Evolutionary conservation across 2,797 vertebrate genomes (phyloP), one percentile per base, ranked within the genome.

Genomic region (Cottoperca gobio): DNA sequence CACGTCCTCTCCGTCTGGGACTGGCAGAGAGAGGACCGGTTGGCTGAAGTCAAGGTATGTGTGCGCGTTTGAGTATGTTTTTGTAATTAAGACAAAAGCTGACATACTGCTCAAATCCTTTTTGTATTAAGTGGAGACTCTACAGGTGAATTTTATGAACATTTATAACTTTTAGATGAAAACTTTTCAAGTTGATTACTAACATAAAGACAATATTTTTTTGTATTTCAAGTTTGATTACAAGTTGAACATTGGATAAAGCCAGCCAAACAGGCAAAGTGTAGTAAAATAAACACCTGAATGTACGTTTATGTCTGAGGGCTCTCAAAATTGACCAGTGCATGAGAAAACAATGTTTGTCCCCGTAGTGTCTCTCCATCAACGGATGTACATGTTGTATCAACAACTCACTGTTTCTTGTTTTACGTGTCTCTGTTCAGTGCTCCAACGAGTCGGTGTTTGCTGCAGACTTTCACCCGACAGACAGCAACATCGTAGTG

Each of bases 1-100:
- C 98, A 99, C 0, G 95, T 99, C 35, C 96, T 99, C 14, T 99
- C 98, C 0, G 96, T 99, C 65, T 99, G 98, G 98, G 98, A 99
- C 90, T 99, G 98, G 98, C 98, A 99, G 92, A 97, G 94, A 76
- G 97, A 97, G 79, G 97, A 98, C 76, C 95, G 95, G 58, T 92
- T 99, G 79, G 96, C 97, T 1, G 98, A 99, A 14, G 97, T 98
- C 73, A 99, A 99, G 96, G 98, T 92, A 14, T n/a, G 59, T 40
- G 46, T 5, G 40, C 39, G 16, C 16, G 21, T 23, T 1, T 63
- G 42, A 26, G 59, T 31, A 33, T 33, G 1, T 33, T 33, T 31
- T 45, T 48, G 58, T 31, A 16, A 57, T 6, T 11, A 35, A 58
- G n/a, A 52, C 3, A 12, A 26, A 42, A 17, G 14, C 13, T 8